These are phyloP conservation scores for Drosophila falleni DNA, from an alignment of 2,888 invertebrate genomes.

Conservation along the genomic window DNA sequence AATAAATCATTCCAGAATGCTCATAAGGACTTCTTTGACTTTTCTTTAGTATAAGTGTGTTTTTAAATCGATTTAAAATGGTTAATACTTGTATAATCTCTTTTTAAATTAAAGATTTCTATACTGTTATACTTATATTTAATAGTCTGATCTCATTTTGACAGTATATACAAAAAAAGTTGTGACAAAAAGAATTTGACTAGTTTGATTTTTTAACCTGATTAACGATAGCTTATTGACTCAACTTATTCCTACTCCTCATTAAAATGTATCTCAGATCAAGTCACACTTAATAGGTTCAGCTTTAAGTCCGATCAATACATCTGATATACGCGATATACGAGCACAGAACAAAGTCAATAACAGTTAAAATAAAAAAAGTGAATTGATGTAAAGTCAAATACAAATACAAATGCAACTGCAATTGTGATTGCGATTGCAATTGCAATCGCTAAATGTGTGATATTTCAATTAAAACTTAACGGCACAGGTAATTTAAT, in stretches of 20 bases:
- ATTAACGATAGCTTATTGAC: background rate
- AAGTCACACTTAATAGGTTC: background rate
- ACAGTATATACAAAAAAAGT: no score
- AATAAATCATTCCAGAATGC: no score
- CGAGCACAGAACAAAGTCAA: constrained; percentile 13
- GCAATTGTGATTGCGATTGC: constrained; percentile 44
- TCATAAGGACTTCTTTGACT: no score
- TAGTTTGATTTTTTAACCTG: no score
- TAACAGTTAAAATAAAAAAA: constrained; percentile 33
- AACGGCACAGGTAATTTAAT: constrained; percentile 73
- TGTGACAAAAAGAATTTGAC: no score
- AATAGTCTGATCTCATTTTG: no score
- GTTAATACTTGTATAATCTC: no score
- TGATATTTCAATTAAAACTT: constrained; percentile 78
- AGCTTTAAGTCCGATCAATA: background rate
- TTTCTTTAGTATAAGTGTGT: no score
- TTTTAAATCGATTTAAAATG: no score
- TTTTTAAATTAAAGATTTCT: no score
- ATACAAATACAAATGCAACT: constrained; percentile 25
- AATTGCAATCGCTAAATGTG: constrained; percentile 60
- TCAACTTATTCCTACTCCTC: background rate
- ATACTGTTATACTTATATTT: no score
- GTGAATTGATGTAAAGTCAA: constrained; percentile 12
- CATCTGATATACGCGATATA: background rate
- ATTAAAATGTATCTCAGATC: background rate